Percentiles rank a stretch among this genome's conserved stretches.
Conservation (phyloP, 1,140 invertebrate genomes). For the Calycopis cecrops region DNA sequence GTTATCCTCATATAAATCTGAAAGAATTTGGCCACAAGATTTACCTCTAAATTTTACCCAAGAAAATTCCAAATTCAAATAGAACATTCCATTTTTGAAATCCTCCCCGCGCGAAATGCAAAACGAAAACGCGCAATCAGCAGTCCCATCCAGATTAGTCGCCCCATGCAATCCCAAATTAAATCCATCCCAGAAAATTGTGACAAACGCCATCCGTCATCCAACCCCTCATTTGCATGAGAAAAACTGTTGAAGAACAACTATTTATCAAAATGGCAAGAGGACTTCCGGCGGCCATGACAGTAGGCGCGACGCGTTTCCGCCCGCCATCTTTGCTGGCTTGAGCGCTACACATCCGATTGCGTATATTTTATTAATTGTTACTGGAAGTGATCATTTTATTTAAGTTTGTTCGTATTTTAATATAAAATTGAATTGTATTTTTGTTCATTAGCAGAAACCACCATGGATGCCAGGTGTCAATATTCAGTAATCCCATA, state of each 20-base stretch:
- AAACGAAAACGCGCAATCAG: conserved; percentile 48
- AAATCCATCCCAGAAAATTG: conserved; percentile 67
- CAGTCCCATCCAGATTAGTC: conserved; percentile 56
- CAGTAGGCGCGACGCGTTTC: conserved; percentile 37
- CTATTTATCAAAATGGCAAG: conserved; percentile 70
- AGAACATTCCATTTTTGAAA: no score
- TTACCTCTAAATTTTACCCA: no score
- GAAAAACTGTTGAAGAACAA: conserved; percentile 72
- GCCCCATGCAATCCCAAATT: conserved; percentile 54
- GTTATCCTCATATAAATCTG: no score
- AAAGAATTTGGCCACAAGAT: no score
- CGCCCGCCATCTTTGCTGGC: conserved; percentile 21
- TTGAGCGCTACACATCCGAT: conserved; percentile 40
- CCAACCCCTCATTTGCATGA: conserved; percentile 69
- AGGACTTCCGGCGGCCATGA: conserved; percentile 64
- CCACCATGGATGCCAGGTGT: no score
- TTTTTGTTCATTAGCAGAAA: no score
- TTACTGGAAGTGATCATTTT: conserved; percentile 31
- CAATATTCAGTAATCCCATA: no score
- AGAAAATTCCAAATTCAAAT: no score
- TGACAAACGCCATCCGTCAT: conserved; percentile 67
- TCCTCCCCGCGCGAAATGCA: no score
- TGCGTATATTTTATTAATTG: conserved; percentile 22
- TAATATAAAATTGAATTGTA: no score
- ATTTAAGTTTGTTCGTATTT: neutral